Evolutionary conservation across 2,113 vertebrate species (phyloP).

Genomic region (Gobio gobio): DNA sequence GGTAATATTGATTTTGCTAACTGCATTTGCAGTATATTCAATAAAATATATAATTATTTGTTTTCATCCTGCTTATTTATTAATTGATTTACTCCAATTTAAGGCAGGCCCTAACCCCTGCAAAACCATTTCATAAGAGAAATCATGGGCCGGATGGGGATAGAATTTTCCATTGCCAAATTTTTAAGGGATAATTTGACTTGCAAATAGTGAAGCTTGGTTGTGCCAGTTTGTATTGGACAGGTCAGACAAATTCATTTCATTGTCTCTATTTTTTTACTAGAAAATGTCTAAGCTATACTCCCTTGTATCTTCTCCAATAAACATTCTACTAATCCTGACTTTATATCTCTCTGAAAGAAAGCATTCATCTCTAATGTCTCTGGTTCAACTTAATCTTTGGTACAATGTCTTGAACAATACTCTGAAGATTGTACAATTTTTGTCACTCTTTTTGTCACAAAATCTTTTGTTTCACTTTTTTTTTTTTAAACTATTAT

Average conservation of each 20-base stretch:
- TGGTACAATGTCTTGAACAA: background rate
- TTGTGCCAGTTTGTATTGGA: background rate
- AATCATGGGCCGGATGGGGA: background rate
- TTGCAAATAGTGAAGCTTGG: constrained; percentile 57
- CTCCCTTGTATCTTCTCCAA: background rate
- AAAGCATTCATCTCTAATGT: background rate
- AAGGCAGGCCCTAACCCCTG: too few species aligned
- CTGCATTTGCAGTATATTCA: background rate
- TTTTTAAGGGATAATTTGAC: constrained; percentile 55
- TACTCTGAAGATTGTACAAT: background rate
- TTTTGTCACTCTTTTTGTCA: background rate
- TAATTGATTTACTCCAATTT: too few species aligned
- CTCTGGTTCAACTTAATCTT: background rate
- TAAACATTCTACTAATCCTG: background rate
- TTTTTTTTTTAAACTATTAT: background rate
- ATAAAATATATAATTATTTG: background rate
- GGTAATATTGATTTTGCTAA: background rate
- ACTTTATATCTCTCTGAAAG: background rate
- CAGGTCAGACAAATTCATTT: background rate
- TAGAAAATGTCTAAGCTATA: background rate
- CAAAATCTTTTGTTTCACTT: background rate
- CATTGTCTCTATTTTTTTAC: background rate
- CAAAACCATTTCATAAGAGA: background rate
- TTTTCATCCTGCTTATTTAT: too few species aligned
- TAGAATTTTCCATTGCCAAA: background rate